Conservation (phyloP, 53 echinoderm and acorn worm genomes). For the Patiria pectinifera region DNA sequence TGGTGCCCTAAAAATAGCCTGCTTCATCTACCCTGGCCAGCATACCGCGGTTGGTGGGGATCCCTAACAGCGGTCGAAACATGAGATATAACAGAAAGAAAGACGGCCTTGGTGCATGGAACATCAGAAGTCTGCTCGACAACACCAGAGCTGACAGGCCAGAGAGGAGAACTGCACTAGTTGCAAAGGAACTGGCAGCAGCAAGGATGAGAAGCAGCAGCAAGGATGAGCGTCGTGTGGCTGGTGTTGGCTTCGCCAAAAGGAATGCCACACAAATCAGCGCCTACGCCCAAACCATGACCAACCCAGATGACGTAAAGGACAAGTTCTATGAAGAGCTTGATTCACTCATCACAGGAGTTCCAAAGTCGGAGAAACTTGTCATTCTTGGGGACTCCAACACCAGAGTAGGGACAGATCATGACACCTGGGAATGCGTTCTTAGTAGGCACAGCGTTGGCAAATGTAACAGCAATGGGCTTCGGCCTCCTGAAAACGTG, state of each 20-base stretch:
- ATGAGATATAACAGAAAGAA: too few species aligned
- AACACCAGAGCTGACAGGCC: background rate
- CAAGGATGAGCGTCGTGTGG: background rate
- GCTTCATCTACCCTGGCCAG: conserved; percentile 42
- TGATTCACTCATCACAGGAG: background rate
- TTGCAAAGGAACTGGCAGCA: conserved; percentile 16
- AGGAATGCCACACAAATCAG: background rate
- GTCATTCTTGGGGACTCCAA: conserved; percentile 41
- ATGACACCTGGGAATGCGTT: background rate
- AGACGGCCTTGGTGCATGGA: background rate
- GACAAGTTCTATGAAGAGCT: conserved; percentile 35
- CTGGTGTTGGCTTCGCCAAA: conserved; percentile 24
- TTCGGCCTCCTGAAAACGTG: conserved; percentile 18
- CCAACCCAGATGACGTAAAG: conserved; percentile 33
- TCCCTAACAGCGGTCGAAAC: background rate
- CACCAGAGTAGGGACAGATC: conserved; percentile 41
- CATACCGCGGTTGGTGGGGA: conserved; percentile 45
- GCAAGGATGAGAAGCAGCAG: conserved; percentile 9
- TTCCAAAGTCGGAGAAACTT: conserved; percentile 16
- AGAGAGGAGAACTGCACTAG: background rate
- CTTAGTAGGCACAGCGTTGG: conserved; percentile 30
- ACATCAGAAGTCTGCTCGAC: background rate
- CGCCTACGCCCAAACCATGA: conserved; percentile 55
- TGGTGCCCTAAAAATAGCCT: conserved; percentile 56
- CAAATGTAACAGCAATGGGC: conserved; percentile 57